Conservation (phyloP, 2,888 invertebrate genomes). For the Melanostoma scalare region DNA sequence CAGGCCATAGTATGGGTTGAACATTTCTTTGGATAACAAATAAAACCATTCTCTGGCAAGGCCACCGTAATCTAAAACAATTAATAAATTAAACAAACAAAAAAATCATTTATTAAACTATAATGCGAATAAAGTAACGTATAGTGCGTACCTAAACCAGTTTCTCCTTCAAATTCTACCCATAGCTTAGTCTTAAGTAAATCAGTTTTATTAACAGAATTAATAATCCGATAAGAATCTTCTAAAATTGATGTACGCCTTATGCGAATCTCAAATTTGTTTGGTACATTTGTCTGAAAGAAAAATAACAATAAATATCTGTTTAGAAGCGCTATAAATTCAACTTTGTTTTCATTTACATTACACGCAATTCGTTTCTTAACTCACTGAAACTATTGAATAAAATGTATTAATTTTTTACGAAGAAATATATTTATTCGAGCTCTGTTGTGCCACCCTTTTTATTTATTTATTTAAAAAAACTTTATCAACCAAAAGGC, state of each 20-base stretch:
- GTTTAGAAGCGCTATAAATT: too few species aligned
- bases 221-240: constrained; percentile 98
- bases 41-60: constrained; percentile 99
- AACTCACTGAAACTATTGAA: too few species aligned
- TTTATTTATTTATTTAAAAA: too few species aligned
- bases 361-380: too few species aligned
- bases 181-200: constrained; percentile 98
- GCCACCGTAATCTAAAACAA: constrained; percentile 93
- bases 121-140: constrained; percentile 15
- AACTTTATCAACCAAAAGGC: too few species aligned
- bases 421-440: too few species aligned
- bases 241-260: constrained; percentile 95
- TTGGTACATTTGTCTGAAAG: constrained; percentile 95
- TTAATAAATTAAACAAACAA: too few species aligned
- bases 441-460: too few species aligned
- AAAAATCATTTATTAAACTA: neutral
- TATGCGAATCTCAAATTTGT: constrained; percentile 98
- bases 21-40: constrained; percentile 99
- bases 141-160: constrained; percentile 86
- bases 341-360: too few species aligned
- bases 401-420: too few species aligned
- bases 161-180: constrained; percentile 99
- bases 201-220: constrained; percentile 94
- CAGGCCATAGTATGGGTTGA: constrained; percentile 99
- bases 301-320: neutral